Evolutionary conservation across 2,797 vertebrate genomes (phyloP).

Genomic region (Xiphorhynchus erythropygius): DNA sequence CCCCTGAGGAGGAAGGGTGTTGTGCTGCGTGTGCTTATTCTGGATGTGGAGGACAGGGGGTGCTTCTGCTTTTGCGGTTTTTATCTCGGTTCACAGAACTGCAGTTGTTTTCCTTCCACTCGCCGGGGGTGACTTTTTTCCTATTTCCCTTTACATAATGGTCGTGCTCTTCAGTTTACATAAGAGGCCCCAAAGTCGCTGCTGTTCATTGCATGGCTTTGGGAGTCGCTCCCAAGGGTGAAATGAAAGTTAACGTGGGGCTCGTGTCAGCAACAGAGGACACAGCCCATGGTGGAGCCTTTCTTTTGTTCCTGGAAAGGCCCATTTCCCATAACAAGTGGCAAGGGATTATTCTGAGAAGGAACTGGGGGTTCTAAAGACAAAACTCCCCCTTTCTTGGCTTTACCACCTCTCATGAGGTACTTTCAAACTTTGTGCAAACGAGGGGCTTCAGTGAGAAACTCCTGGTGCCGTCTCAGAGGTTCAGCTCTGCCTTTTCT

Average conservation of each 20-base stretch:
- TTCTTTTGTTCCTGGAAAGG: neutral
- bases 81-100: constrained; percentile 8
- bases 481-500: neutral
- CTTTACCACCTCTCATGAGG: neutral
- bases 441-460: rapidly evolving
- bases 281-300: rapidly evolving
- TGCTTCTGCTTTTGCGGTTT: constrained; percentile 46
- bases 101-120: constrained; percentile 42
- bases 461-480: neutral
- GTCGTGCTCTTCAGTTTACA: neutral
- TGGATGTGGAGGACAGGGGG: neutral
- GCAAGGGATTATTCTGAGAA: neutral
- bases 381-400: neutral
- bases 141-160: constrained; percentile 15
- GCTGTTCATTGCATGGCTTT: neutral
- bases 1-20: neutral
- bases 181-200: neutral
- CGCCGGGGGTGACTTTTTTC: neutral
- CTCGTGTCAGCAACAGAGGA: neutral
- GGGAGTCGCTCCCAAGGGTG: neutral
- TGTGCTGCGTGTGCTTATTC: neutral
- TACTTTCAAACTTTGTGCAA: neutral
- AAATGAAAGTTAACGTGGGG: neutral
- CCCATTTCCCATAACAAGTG: neutral
- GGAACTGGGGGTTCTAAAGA: neutral